These are phyloP conservation scores for Athene noctua DNA, from an alignment of 2,113 vertebrate genomes.

Conservation along the genomic window DNA sequence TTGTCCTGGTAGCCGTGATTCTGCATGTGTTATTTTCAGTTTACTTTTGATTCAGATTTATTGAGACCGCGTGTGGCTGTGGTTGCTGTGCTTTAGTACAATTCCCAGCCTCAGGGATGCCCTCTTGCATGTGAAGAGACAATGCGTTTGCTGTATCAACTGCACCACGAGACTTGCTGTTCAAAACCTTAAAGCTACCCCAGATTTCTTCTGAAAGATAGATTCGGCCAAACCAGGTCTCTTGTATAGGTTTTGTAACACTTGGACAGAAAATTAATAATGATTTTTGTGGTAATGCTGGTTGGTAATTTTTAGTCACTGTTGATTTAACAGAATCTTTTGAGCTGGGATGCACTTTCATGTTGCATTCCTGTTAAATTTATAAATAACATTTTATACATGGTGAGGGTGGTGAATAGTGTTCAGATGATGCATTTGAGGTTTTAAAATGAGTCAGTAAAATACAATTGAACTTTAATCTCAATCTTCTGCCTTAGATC, in stretches of 20 bases:
- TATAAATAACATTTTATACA: not conserved
- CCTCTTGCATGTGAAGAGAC: not conserved
- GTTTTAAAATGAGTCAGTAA: not conserved
- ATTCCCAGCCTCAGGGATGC: not conserved
- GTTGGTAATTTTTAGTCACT: not conserved
- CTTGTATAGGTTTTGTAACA: not conserved
- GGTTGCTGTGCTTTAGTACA: not conserved
- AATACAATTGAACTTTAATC: not conserved
- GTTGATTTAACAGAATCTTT: not conserved
- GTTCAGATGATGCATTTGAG: not conserved
- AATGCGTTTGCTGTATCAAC: not conserved
- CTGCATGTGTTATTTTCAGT: not conserved
- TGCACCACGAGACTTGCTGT: accelerated
- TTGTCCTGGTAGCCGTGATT: not conserved
- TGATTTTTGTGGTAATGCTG: not conserved
- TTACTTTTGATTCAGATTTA: not conserved
- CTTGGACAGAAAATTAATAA: not conserved
- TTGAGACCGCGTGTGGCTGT: not conserved
- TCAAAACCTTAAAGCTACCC: not conserved
- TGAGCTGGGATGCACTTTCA: not conserved
- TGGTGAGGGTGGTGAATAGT: accelerated
- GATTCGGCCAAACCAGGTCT: not conserved
- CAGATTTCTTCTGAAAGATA: not conserved
- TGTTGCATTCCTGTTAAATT: not conserved
- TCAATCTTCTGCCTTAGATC: not conserved